phyloP scores from a whole-genome alignment of 2,888 invertebrate species.

The Stenolophus ochropezus region DNA sequence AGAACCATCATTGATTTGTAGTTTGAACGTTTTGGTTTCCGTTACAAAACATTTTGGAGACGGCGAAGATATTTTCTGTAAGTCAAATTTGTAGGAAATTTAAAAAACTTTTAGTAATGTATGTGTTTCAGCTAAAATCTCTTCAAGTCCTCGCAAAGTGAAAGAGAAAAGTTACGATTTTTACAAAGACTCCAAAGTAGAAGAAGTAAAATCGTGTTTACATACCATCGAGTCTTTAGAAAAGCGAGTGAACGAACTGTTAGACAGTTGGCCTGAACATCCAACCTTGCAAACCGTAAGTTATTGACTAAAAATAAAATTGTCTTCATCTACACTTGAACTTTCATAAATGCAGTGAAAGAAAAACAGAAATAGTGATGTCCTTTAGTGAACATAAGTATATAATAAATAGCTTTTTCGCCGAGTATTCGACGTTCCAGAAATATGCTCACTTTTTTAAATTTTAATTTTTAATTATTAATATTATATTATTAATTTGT shows the following conservation, averaged over 20 bases:
- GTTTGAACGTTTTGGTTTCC: slow-evolving; percentile 77
- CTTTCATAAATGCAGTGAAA: too few species aligned
- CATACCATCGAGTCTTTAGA: slow-evolving; percentile 82
- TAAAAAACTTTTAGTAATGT: slow-evolving; percentile 24
- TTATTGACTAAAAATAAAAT: too few species aligned
- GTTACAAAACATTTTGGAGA: slow-evolving; percentile 75
- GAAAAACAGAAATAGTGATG: too few species aligned
- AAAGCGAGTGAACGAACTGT: slow-evolving; percentile 77
- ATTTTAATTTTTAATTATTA: too few species aligned
- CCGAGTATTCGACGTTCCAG: too few species aligned
- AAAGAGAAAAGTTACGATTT: slow-evolving; percentile 77
- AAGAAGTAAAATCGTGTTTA: slow-evolving; percentile 84
- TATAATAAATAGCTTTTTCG: too few species aligned
- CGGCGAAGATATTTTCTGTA: slow-evolving; percentile 66
- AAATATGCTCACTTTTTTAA: too few species aligned
- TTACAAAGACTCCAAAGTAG: slow-evolving; percentile 88
- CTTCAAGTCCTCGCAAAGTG: slow-evolving; percentile 64
- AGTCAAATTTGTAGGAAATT: background rate
- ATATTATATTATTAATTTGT: too few species aligned
- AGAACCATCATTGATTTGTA: slow-evolving; percentile 76
- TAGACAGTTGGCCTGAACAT: slow-evolving; percentile 92
- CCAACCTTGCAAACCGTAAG: slow-evolving; percentile 87
- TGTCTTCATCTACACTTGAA: too few species aligned
- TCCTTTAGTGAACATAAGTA: too few species aligned
- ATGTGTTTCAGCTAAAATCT: slow-evolving; percentile 63